A percentile compares a stretch with the other conserved stretches of the same genome.
Conservation (phyloP, 2,888 invertebrate genomes). For the Leptura quadrifasciata region DNA sequence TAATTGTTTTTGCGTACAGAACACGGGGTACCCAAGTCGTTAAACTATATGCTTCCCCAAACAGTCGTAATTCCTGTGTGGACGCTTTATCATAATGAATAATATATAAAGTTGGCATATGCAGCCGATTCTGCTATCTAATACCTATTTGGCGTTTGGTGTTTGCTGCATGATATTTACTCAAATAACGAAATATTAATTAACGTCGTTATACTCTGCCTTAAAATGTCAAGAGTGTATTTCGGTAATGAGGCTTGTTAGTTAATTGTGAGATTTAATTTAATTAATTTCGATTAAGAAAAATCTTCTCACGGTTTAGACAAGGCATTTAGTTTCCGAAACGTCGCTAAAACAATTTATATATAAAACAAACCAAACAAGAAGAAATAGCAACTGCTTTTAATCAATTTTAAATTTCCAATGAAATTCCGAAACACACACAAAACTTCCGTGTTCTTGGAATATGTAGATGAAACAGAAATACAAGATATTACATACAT, state of each 20-base stretch:
- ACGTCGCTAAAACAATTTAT: too few relatives aligned
- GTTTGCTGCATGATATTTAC: conserved; percentile 14
- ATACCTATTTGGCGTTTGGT: conserved; percentile 28
- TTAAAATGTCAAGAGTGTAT: neutral
- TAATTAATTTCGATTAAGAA: too few relatives aligned
- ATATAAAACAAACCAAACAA: too few relatives aligned
- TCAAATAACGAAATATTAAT: conserved; percentile 32
- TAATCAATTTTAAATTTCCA: too few relatives aligned
- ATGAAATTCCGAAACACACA: too few relatives aligned
- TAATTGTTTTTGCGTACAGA: conserved; percentile 65
- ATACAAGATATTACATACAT: too few relatives aligned
- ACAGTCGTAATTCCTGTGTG: conserved; percentile 58
- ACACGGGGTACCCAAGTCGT: conserved; percentile 64
- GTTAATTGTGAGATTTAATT: neutral
- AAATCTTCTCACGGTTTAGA: too few relatives aligned
- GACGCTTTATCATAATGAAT: conserved; percentile 58
- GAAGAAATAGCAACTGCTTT: too few relatives aligned
- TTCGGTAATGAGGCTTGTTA: neutral
- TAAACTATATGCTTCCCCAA: conserved; percentile 64
- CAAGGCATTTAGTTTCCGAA: too few relatives aligned
- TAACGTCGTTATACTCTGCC: neutral
- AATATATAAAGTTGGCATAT: conserved; percentile 48
- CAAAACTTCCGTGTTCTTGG: too few relatives aligned
- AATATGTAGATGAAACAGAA: too few relatives aligned
- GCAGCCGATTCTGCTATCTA: conserved; percentile 30